These are phyloP conservation scores for Auanema freiburgensis DNA, from an alignment of 2,888 invertebrate genomes.

Conservation along the genomic window DNA sequence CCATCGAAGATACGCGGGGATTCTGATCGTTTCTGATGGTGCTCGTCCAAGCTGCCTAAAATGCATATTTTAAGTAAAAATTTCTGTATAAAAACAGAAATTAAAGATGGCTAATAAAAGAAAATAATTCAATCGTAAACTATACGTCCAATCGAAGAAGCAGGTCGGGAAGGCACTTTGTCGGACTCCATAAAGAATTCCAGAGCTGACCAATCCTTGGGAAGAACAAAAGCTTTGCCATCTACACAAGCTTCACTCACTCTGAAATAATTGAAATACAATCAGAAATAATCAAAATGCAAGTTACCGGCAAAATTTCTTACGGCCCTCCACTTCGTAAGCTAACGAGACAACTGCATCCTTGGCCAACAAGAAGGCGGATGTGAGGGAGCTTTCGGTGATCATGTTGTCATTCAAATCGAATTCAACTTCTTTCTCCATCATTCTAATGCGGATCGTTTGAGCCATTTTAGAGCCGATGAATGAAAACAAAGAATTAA, in stretches of 20 bases:
- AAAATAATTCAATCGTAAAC: conserved; percentile 21
- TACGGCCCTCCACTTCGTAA: conserved; percentile 16
- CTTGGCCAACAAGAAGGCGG: conserved; percentile 20
- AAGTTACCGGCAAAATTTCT: conserved; percentile 26
- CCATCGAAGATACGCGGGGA: conserved; percentile 11
- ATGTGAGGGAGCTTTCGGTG: conserved; percentile 22
- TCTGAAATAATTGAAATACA: conserved; percentile 26
- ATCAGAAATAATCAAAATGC: conserved; percentile 27
- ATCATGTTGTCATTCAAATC: conserved; percentile 18
- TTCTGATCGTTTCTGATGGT: conserved; percentile 14
- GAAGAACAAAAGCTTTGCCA: conserved; percentile 21
- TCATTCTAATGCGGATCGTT: conserved; percentile 11
- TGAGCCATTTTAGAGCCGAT: conserved; percentile 20
- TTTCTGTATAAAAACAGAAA: conserved; percentile 13
- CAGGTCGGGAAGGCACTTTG: conserved; percentile 18
- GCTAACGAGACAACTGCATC: conserved; percentile 24
- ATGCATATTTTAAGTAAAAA: conserved; percentile 22
- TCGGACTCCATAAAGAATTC: no score
- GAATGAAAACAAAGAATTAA: conserved; percentile 4
- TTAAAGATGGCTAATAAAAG: conserved; percentile 19
- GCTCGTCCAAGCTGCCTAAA: conserved; percentile 17
- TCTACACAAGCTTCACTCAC: conserved; percentile 14
- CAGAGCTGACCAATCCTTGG: conserved; percentile 18
- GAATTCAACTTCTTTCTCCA: conserved; percentile 23
- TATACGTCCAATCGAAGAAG: conserved; percentile 14